Percentiles rank a stretch among this genome's conserved stretches.
Conservation (phyloP, 2,113 vertebrate genomes). For the Macquaria ambigua region DNA sequence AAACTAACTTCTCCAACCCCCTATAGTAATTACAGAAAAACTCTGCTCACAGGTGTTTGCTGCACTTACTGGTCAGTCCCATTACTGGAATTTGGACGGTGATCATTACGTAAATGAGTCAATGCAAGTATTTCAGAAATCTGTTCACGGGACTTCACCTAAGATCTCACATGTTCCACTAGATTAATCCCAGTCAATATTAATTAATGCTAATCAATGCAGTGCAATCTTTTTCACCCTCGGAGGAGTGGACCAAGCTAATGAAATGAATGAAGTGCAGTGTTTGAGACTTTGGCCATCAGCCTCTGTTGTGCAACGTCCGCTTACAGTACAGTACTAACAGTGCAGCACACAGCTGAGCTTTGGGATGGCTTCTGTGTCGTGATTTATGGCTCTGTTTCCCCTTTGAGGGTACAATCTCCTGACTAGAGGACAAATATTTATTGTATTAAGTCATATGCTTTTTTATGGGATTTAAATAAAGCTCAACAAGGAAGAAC, state of each 20-base stretch:
- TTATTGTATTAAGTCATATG: constrained; percentile 39
- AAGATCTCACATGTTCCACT: constrained; percentile 59
- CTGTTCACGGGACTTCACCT: constrained; percentile 42
- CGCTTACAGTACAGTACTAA: constrained; percentile 25
- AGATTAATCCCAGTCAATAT: constrained; percentile 82
- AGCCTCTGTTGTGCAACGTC: constrained; percentile 39
- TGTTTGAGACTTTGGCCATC: constrained; percentile 42
- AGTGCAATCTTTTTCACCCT: constrained; percentile 53
- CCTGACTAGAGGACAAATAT: constrained; percentile 48
- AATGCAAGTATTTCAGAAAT: constrained; percentile 36
- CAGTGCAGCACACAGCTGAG: constrained; percentile 24
- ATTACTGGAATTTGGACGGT: neutral
- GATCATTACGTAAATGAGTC: constrained; percentile 18
- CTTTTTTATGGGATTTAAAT: constrained; percentile 54
- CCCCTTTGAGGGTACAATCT: constrained; percentile 26
- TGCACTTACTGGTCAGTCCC: neutral
- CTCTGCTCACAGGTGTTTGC: neutral
- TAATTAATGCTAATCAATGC: constrained; percentile 81
- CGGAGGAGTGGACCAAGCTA: constrained; percentile 60
- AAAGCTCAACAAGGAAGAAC: constrained; percentile 40
- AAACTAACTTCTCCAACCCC: neutral
- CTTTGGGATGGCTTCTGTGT: constrained; percentile 33
- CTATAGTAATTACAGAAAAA: neutral
- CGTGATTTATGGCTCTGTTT: constrained; percentile 44
- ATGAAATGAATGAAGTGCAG: constrained; percentile 74